Evolutionary conservation across 64 coral and sea anemone genomes (phyloP), one percentile per base, ranked within the genome.

Genomic region (Porites lutea): DNA sequence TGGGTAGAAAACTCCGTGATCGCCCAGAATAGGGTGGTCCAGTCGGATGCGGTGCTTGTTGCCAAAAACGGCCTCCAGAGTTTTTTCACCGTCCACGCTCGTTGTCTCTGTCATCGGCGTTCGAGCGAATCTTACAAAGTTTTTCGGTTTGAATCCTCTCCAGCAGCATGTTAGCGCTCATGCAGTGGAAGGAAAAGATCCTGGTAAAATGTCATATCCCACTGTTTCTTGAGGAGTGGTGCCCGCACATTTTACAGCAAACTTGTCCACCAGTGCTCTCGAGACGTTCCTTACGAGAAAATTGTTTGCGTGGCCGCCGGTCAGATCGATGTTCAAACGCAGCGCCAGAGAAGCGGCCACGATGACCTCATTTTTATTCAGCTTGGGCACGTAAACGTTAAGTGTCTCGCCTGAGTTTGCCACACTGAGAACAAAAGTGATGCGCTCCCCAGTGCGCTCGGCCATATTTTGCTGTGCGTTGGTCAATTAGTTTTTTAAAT

Each of bases 161-260:
- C 4, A 82, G 13, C 49, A n/a, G 14, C 79, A 58, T 82, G 53
- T 82, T 82, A 9, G 5, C 27, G 23, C 5, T 19, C 21, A 20
- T 11, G 60, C 21, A 52, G 71, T 13, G 21, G 22, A 4, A 83
- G 54, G 78, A 92, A 92, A 3, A 84, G 13, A 57, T 91, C 52
- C 8, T 3, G 0, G 3, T 37, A 5, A 82, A 22, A 82, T 15
- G 53, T 82, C 79, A n/a, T 61, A 82, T 13, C 9, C 53, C 3
- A 43, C 23, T 18, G 54, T 82, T 1, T 82, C 58, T 12, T 82
- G 79, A 4, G 62, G 4, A 44, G 9, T 63, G 19, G 18, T 23
- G 53, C 19, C 58, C 19, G 14, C 57, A 21, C 15, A 62, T 22
- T 82, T 82, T 8, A 59, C 48, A 44, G 45, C 60, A 0, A 82